Base-by-base conservation (phyloP, 2,888 invertebrate genomes). In the Camponotus fellah region DNA sequence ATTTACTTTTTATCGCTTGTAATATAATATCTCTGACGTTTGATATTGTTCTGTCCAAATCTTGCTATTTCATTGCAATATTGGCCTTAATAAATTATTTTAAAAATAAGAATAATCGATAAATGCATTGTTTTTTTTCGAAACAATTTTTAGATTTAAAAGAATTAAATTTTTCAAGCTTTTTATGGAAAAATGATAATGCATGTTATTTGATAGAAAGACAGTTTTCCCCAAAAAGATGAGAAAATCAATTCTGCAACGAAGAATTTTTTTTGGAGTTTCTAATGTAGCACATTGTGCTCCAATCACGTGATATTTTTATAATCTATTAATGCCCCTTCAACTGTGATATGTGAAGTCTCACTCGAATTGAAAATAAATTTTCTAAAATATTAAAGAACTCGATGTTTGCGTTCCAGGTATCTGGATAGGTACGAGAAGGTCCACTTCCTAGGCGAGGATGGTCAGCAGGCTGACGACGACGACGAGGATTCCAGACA, bases 371-470 rank as follows among this genome's bases (percentile, higher is more conserved):
- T n/a, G 53, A 53, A 53, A 53, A 53, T 53, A n/a, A 53, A 53
- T n/a, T 53, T 62, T 17, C 8, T 6, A 3, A 26, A 17, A 37
- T 14, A 75, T 0, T 75, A 14, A 40, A 76, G 21, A 3, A 21
- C 3, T 56, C 12, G 4, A 26, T 21, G 5, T 21, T n/a, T 79
- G 21, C n/a, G 65, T 94, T 95, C 43, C 94, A 96, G 96, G 92
- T 96, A 96, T 95, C 95, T 98, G 95, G 97, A 97, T 93, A 97
- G 98, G 93, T 99, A 98, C 96, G 99, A 99, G 95, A 97, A 98
- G 93, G 97, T 98, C 14, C 97, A 97, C 94, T 99, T 97, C 92
- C 96, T 98, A 40, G 99, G 99, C 5, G 97, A 99, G 93, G 99
- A 99, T 94, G 96, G 96, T 64, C 96, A 97, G 91, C 98, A 98